Conservation (phyloP, 2,797 vertebrate species). For the Pelodytes ibericus region DNA sequence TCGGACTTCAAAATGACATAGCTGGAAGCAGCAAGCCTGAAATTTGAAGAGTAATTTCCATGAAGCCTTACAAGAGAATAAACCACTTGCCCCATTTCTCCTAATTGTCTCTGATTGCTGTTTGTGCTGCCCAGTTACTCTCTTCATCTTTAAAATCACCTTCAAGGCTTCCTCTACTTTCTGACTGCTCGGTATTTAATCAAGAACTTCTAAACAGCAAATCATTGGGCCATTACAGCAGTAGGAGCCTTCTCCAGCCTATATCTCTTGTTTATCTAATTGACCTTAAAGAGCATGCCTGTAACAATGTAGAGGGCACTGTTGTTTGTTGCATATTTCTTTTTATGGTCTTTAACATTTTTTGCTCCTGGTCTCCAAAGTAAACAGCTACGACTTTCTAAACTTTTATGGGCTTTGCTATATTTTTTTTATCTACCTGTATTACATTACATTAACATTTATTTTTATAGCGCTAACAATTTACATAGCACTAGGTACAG, state of each 20-base stretch:
- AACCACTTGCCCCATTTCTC: constrained; percentile 74
- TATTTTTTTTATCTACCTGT: no score
- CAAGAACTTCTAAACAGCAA: constrained; percentile 68
- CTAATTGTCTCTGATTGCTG: constrained; percentile 83
- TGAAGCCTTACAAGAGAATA: constrained; percentile 69
- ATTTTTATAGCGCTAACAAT: no score
- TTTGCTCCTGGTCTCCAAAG: no score
- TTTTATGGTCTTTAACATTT: constrained; percentile 51
- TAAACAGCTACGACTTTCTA: no score
- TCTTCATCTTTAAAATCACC: constrained; percentile 71
- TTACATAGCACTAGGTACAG: no score
- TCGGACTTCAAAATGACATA: constrained; percentile 73
- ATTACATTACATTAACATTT: no score
- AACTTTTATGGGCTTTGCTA: no score
- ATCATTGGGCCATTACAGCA: constrained; percentile 62
- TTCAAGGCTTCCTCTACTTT: constrained; percentile 68
- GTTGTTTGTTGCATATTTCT: constrained; percentile 60
- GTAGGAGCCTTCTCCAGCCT: constrained; percentile 60
- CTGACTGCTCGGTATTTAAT: constrained; percentile 68
- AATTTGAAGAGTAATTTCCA: constrained; percentile 77
- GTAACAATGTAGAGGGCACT: constrained; percentile 60
- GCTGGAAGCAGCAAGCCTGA: constrained; percentile 70
- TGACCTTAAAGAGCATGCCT: constrained; percentile 65
- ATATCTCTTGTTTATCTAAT: constrained; percentile 71
- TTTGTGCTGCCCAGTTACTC: constrained; percentile 69